A percentile compares a stretch with the other conserved stretches of the same genome.
Evolutionary conservation across 2,797 vertebrate genomes (phyloP).

Genomic region (Rallus crepitans): DNA sequence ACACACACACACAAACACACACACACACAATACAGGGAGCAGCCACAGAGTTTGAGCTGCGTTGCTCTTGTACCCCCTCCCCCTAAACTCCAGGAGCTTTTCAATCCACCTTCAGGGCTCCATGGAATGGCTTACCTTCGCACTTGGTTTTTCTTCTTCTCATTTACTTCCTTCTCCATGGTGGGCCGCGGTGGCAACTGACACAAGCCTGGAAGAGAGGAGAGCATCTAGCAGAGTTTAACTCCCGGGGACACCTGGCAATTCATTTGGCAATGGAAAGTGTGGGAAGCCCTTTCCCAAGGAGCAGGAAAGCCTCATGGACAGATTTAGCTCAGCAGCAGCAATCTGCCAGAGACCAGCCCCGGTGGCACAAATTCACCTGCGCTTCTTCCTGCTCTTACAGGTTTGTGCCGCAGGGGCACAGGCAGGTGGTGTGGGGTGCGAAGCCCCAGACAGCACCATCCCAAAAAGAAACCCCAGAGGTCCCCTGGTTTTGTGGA

Average conservation of each 20-base stretch:
- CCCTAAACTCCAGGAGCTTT: background rate
- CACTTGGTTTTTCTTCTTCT: conserved; percentile 70
- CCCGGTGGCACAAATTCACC: background rate
- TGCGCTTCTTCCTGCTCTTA: background rate
- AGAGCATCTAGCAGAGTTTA: fast-evolving
- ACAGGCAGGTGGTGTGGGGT: background rate
- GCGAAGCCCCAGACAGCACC: background rate
- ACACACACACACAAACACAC: fast-evolving
- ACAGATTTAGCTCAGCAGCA: background rate
- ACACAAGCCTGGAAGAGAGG: conserved; percentile 74
- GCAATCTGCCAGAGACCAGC: background rate
- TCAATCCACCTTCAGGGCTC: background rate
- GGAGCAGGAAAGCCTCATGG: background rate
- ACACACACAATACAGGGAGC: fast-evolving
- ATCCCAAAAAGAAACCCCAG: background rate
- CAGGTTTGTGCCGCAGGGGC: background rate
- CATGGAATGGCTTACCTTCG: conserved; percentile 32
- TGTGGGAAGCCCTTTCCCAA: background rate
- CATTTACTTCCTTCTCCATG: conserved; percentile 82
- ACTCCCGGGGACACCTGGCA: background rate
- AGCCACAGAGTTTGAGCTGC: background rate
- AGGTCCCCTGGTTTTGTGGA: background rate
- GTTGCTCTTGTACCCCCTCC: background rate
- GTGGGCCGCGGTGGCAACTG: conserved; percentile 74
- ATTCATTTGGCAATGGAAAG: background rate